Conservation (phyloP, 1,140 invertebrate genomes). For the Neoseiulus cucumeris region DNA sequence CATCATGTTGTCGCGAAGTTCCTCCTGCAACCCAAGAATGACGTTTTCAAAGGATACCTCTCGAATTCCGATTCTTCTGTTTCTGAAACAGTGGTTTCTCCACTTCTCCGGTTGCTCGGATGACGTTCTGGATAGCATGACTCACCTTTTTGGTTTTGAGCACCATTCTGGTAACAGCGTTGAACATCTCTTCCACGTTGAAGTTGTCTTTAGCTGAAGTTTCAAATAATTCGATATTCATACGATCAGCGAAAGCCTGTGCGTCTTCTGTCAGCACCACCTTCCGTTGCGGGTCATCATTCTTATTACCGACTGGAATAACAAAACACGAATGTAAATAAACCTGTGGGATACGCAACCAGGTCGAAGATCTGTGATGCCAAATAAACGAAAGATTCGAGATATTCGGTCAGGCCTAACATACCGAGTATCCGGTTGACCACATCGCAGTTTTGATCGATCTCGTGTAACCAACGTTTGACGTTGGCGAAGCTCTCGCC, state of each 20-base stretch:
- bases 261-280: slow-evolving; percentile 93
- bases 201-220: slow-evolving; percentile 97
- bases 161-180: slow-evolving; percentile 47
- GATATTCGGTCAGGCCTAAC: slow-evolving; percentile 16
- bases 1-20: no score
- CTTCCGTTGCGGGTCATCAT: slow-evolving; percentile 88
- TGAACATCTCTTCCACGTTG: slow-evolving; percentile 89
- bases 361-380: background rate
- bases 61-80: no score
- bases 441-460: slow-evolving; percentile 97
- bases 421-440: slow-evolving; percentile 93
- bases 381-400: background rate
- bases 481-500: slow-evolving; percentile 98
- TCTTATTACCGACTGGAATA: slow-evolving; percentile 88
- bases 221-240: slow-evolving; percentile 90
- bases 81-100: no score
- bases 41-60: no score
- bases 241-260: slow-evolving; percentile 83
- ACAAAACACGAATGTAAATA: slow-evolving; percentile 14
- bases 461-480: slow-evolving; percentile 74
- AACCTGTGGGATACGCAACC: background rate
- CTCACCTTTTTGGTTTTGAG: slow-evolving; percentile 40
- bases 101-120: no score
- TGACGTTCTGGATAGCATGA: no score
- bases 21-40: no score